Conservation (phyloP, 2,888 invertebrate species). For the Galerucella nymphaeae region DNA sequence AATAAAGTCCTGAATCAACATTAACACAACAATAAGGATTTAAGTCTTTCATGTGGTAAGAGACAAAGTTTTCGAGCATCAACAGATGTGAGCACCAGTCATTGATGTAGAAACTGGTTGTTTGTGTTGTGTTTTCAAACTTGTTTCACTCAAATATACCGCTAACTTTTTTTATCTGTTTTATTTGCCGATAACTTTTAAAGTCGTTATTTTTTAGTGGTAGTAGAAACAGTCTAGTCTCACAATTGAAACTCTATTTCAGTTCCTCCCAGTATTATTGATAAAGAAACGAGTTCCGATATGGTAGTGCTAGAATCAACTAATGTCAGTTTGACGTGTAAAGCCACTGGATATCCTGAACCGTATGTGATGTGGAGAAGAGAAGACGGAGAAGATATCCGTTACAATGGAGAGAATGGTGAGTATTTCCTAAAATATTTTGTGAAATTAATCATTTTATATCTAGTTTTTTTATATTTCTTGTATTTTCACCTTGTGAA, state of each 20-base stretch:
- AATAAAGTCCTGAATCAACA: conserved; percentile 6
- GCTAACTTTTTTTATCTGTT: conserved; percentile 5
- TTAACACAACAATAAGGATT: conserved; percentile 13
- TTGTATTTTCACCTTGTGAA: too few relatives aligned
- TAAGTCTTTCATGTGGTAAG: conserved; percentile 11
- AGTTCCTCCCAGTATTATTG: conserved; percentile 93
- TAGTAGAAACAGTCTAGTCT: too few relatives aligned
- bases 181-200: background rate
- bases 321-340: conserved; percentile 88
- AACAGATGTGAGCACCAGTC: conserved; percentile 11
- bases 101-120: background rate
- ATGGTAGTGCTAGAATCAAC: conserved; percentile 91
- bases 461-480: too few relatives aligned
- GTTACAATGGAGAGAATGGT: conserved; percentile 91
- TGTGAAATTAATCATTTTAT: too few relatives aligned
- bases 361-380: conserved; percentile 94
- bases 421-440: conserved; percentile 55
- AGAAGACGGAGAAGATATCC: conserved; percentile 89
- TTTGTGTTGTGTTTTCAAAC: conserved; percentile 9
- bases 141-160: background rate
- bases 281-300: conserved; percentile 90
- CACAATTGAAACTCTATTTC: too few relatives aligned
- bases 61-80: conserved; percentile 12
- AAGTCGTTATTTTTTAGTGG: too few relatives aligned
- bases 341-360: conserved; percentile 88